Base-by-base conservation (phyloP, 92 coral and sea anemone genomes). In the Heteractis magnifica region DNA sequence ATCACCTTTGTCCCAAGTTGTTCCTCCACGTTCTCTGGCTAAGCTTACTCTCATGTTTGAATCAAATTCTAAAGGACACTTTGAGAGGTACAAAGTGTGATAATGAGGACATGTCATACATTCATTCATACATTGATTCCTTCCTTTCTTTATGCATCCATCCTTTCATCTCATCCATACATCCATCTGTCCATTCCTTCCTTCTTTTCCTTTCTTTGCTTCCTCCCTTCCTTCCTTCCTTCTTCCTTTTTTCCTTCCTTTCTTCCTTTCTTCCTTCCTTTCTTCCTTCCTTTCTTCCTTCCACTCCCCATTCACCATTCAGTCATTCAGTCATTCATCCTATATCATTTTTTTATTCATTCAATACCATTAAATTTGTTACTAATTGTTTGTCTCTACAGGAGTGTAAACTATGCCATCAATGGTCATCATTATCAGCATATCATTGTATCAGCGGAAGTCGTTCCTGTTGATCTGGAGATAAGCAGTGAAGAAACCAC, bases 1-100 rank as follows among this genome's bases (percentile, higher is more conserved):
- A 41, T 96, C 99, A 8, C 99, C 99, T 11, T 86, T 96, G 62
- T 96, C 98, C 65, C 99, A 96, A 84, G 99, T 94, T 21, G 90
- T 96, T 20, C 99, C 99, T 56, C 99, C 99, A 41, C 81, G 79
- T 49, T 94, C 98, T 7, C 91, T 92, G 49, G 96, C 99, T 23
- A 94, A 92, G 77, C 91, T 96, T 51, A 90, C 91, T 34, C 87
- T 96, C 80, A 90, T 94, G 98, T 96, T 96, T 90, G 99, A 96
- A 76, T 96, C 99, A 34, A 96, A 94, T 84, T 88, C 95, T 6
- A 92, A 91, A 84, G 99, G 99, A 64, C 90, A 86, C 44, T 96
- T 96, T 89, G 99, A 96, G 76, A 94, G 99, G 99, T 96, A 88
- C 13, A 52, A 74, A 18, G 8, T 1, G 1, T 34, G 1, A 34